phyloP scores from a whole-genome alignment of 2,797 vertebrate genomes.

The Pantherophis alleghaniensis region DNA sequence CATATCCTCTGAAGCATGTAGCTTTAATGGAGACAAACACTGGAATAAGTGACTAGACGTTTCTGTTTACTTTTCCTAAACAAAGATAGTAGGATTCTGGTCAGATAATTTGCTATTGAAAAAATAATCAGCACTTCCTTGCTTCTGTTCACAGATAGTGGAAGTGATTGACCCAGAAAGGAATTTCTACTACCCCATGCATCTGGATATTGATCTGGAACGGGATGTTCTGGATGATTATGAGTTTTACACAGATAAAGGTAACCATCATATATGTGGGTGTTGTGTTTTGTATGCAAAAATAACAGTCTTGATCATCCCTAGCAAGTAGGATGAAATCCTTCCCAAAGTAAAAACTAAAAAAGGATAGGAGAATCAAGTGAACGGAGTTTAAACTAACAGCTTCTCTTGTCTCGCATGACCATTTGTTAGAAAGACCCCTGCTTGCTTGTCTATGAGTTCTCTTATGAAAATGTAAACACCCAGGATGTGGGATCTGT shows the following conservation, averaged over 20 bases:
- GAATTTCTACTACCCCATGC: constrained; percentile 79
- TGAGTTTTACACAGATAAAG: constrained; percentile 79
- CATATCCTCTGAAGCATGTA: neutral
- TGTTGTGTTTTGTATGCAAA: neutral
- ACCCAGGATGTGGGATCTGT: neutral
- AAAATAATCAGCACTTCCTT: too few species aligned
- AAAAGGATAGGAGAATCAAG: neutral
- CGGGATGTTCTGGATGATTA: constrained; percentile 77
- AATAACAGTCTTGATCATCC: neutral
- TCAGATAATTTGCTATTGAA: neutral
- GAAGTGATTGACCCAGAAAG: constrained; percentile 80
- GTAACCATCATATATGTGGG: constrained; percentile 62
- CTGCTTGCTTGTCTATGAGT: neutral
- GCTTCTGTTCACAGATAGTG: constrained; percentile 63
- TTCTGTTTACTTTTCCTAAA: neutral
- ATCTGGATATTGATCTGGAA: constrained; percentile 80
- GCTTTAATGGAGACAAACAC: neutral
- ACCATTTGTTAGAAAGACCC: neutral
- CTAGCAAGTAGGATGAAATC: neutral
- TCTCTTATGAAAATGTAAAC: neutral
- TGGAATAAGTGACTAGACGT: too few species aligned
- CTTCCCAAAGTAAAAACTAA: neutral
- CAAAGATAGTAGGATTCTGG: neutral
- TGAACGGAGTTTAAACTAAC: neutral
- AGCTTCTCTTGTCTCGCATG: neutral